phyloP scores from a whole-genome alignment of 2,888 invertebrate genomes.

The Bhutanitis thaidina region DNA sequence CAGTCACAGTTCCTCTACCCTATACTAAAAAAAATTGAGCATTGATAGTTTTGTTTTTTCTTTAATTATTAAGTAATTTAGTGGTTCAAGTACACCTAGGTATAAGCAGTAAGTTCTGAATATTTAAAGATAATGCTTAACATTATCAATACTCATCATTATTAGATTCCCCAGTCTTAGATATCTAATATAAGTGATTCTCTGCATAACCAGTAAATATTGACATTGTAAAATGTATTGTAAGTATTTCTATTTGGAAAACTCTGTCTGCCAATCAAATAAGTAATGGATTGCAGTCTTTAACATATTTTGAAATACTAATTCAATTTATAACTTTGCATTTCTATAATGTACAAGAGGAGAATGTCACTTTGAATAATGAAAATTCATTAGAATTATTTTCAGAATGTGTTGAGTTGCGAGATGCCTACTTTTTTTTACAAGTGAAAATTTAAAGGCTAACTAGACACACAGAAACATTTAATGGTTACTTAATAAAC shows the following conservation, averaged over 20 bases:
- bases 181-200: slow-evolving; percentile 2
- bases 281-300: slow-evolving; percentile 20
- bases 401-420: too few relatives aligned
- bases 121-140: slow-evolving; percentile 53
- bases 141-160: slow-evolving; percentile 72
- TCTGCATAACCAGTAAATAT: background rate
- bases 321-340: too few relatives aligned
- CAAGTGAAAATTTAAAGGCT: background rate
- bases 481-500: too few relatives aligned
- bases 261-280: slow-evolving; percentile 34
- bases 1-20: slow-evolving; percentile 12
- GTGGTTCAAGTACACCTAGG: slow-evolving; percentile 54
- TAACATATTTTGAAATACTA: too few relatives aligned
- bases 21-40: slow-evolving; percentile 5
- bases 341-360: too few relatives aligned
- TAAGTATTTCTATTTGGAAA: slow-evolving; percentile 19
- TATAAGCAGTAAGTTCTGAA: slow-evolving; percentile 64
- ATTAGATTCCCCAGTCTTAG: slow-evolving; percentile 42
- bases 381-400: too few relatives aligned
- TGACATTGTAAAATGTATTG: slow-evolving; percentile 2
- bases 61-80: slow-evolving; percentile 27
- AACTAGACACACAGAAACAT: too few relatives aligned
- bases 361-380: too few relatives aligned
- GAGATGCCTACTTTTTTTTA: too few relatives aligned
- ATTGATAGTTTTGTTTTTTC: slow-evolving; percentile 8